These are phyloP conservation scores for Andricus grossulariae DNA, from an alignment of 1,140 invertebrate genomes.

Conservation along the genomic window DNA sequence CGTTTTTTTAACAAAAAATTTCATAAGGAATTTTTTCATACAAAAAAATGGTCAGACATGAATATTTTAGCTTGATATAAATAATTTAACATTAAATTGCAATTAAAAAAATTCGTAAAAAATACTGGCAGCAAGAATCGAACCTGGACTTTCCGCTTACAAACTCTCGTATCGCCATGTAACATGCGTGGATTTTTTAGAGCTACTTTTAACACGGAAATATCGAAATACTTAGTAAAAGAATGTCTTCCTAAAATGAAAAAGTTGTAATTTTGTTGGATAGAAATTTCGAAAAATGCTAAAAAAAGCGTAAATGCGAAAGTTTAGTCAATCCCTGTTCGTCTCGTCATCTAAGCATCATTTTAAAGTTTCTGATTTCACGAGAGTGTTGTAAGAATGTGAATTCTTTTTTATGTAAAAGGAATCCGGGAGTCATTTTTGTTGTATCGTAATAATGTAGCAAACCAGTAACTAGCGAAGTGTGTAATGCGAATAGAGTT, in stretches of 20 bases:
- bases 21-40: too few species aligned
- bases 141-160: too few species aligned
- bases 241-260: background rate
- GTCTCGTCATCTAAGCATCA: background rate
- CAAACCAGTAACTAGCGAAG: constrained; percentile 44
- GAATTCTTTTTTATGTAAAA: background rate
- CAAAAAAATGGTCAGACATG: too few species aligned
- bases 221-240: background rate
- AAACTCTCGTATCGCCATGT: too few species aligned
- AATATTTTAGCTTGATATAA: too few species aligned
- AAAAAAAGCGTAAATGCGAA: background rate
- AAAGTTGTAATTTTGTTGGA: background rate
- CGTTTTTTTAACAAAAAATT: too few species aligned
- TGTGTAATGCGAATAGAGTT: constrained; percentile 54
- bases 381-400: constrained; percentile 5
- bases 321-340: background rate
- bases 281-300: background rate
- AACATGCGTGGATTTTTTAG: too few species aligned
- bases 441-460: constrained; percentile 10
- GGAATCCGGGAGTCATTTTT: constrained; percentile 5
- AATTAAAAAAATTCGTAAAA: too few species aligned
- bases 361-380: background rate
- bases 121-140: too few species aligned
- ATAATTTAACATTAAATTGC: too few species aligned
- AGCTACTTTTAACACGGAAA: background rate